Conservation (phyloP, 1,140 invertebrate genomes). For the Procambarus virginalis region DNA sequence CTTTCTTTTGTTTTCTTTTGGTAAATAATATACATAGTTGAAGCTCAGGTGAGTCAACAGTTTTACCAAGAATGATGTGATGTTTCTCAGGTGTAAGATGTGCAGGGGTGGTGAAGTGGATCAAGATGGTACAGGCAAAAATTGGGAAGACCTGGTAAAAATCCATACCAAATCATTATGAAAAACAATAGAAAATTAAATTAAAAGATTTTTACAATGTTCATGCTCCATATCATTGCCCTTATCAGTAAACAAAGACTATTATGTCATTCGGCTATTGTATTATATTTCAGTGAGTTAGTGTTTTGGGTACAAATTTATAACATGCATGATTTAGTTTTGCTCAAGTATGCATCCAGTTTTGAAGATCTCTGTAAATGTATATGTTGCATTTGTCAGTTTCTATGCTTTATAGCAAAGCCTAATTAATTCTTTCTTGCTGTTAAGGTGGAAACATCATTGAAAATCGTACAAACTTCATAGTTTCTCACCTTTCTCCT, state of each 20-base stretch:
- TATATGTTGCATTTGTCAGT: neutral
- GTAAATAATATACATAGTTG: neutral
- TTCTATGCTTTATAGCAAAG: neutral
- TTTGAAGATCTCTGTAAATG: neutral
- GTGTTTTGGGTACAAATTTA: neutral
- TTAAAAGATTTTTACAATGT: too few species aligned
- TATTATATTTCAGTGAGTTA: neutral
- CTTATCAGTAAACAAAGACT: too few species aligned
- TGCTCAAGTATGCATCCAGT: neutral
- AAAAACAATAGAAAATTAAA: too few species aligned
- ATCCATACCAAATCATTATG: too few species aligned
- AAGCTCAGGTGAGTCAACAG: conserved; percentile 12
- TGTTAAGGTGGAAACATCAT: neutral
- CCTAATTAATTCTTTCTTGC: neutral
- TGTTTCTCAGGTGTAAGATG: conserved; percentile 10
- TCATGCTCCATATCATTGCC: too few species aligned
- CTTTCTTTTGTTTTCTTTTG: neutral
- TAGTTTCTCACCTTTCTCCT: neutral
- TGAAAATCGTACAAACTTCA: neutral
- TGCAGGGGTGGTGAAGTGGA: neutral
- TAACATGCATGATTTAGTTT: too few species aligned
- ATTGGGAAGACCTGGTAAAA: neutral
- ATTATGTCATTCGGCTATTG: neutral
- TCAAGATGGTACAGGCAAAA: neutral
- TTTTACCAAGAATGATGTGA: conserved; percentile 22